Evolutionary conservation across 2,797 vertebrate genomes (phyloP).

Genomic region (Anguilla megastoma): DNA sequence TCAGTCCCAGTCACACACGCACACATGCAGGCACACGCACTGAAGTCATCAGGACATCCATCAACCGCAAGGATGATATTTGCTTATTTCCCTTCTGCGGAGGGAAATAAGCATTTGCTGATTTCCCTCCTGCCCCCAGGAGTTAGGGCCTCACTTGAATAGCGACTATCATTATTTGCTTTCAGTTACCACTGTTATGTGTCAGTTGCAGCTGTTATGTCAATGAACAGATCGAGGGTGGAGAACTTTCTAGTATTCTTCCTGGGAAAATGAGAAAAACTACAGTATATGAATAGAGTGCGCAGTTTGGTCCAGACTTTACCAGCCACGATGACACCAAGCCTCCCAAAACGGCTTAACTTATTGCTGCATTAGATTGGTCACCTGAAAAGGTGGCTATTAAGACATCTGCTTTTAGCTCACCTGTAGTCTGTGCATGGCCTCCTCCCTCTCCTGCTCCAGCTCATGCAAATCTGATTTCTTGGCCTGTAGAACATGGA

Average conservation of each 20-base stretch:
- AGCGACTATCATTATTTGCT: neutral
- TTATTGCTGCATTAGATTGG: neutral
- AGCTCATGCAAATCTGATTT: slow-evolving; percentile 76
- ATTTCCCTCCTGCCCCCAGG: too few species aligned
- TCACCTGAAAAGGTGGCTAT: neutral
- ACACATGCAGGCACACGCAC: neutral
- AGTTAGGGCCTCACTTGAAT: too few species aligned
- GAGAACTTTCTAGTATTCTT: neutral
- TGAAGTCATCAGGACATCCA: neutral
- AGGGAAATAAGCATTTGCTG: neutral
- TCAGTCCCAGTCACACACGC: neutral
- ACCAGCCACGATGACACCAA: neutral
- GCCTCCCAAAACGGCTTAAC: neutral
- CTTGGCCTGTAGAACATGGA: slow-evolving; percentile 87
- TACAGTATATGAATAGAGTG: neutral
- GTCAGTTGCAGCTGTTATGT: neutral
- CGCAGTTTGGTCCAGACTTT: neutral
- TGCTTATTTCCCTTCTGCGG: neutral
- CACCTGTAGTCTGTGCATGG: slow-evolving; percentile 88
- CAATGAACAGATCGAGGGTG: neutral
- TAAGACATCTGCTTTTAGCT: neutral
- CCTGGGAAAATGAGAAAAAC: neutral
- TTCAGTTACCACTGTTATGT: neutral
- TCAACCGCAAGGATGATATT: neutral
- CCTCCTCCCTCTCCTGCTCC: slow-evolving; percentile 79